phyloP scores from a whole-genome alignment of 2,888 invertebrate species.

The Serrognathus titanus region DNA sequence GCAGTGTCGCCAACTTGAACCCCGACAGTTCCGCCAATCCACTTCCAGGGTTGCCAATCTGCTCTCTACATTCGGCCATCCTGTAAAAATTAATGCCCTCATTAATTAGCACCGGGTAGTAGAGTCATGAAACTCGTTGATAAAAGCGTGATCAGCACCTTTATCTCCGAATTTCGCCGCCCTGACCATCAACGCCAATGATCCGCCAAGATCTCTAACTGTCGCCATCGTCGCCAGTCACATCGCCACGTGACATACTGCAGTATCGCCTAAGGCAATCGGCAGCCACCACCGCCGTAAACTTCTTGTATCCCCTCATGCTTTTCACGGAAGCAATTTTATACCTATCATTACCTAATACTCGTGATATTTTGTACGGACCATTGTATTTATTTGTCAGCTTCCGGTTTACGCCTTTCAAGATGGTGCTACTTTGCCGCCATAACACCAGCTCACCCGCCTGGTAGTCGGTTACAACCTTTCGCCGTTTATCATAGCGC shows the following conservation, averaged over 20 bases:
- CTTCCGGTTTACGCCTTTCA: slow-evolving; percentile 22
- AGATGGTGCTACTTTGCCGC: slow-evolving; percentile 15
- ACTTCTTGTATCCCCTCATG: background rate
- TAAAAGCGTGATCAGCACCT: too few species aligned
- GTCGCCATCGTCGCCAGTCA: background rate
- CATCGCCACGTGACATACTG: background rate
- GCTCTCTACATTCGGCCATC: too few species aligned
- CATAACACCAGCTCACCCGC: slow-evolving; percentile 24
- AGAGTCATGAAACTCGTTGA: too few species aligned
- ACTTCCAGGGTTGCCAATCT: too few species aligned
- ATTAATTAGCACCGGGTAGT: too few species aligned
- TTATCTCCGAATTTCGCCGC: too few species aligned
- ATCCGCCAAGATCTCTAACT: too few species aligned
- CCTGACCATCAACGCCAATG: too few species aligned
- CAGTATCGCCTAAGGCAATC: slow-evolving; percentile 5
- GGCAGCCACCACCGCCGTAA: slow-evolving; percentile 1
- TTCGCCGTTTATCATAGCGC: slow-evolving; percentile 12
- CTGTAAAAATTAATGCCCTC: too few species aligned
- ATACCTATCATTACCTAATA: slow-evolving; percentile 18
- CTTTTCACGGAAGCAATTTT: slow-evolving; percentile 18
- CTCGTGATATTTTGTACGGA: background rate
- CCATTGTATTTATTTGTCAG: slow-evolving; percentile 18
- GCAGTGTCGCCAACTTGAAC: too few species aligned
- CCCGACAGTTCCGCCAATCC: too few species aligned
- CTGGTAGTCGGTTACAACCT: slow-evolving; percentile 21